Evolutionary conservation across 1,140 invertebrate species (phyloP), one percentile per base, ranked within the genome.

Genomic region (Drosophila lacertosa): DNA sequence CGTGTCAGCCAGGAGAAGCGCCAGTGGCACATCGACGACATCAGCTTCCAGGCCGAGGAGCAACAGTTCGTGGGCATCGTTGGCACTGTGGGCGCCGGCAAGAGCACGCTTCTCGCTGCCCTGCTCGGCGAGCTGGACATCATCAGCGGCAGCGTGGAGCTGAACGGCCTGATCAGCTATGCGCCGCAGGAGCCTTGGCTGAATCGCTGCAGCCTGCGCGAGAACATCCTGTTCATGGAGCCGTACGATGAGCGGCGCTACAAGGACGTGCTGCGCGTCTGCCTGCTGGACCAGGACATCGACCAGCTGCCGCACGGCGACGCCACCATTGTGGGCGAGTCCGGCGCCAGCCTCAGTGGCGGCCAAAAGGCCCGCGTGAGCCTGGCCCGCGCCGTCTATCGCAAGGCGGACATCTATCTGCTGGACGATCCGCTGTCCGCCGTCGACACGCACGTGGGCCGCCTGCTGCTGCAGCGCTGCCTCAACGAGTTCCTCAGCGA

Each of bases 211-310:
- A 92, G 92, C 4, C 92, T 95, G 0, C 92, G 95, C 11, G 95
- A 97, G 65, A 98, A 98, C 89, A 97, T 98, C 53, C 84, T 97
- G 0, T 97, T 98, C 83, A 96, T 96, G 4, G 92, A 93, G 66
- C 91, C 93, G 5, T 94, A 93, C 81, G 92, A 95, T 70, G 92
- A 93, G 77, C 91, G 93, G 58, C 92, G 92, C 18, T 95, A 95
- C 64, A 92, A 93, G 26, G 92, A 93, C 57, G 93, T 95, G 71
- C 65, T 94, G 4, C 92, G 92, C 60, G 94, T 93, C 0, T 94
- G 94, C 60, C 93, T 93, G 9, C 80, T 95, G 26, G 93, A 93
- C 22, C 91, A 92, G 54, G 95, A 91, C 92, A 94, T 94, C 89
- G 93, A 92, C 32, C 74, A 93, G 16, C 75, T 94, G 20, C 93